Percentiles rank a stretch among this genome's conserved stretches.
Conservation (phyloP, 2,888 invertebrate genomes). For the Acanthosoma haemorrhoidale region DNA sequence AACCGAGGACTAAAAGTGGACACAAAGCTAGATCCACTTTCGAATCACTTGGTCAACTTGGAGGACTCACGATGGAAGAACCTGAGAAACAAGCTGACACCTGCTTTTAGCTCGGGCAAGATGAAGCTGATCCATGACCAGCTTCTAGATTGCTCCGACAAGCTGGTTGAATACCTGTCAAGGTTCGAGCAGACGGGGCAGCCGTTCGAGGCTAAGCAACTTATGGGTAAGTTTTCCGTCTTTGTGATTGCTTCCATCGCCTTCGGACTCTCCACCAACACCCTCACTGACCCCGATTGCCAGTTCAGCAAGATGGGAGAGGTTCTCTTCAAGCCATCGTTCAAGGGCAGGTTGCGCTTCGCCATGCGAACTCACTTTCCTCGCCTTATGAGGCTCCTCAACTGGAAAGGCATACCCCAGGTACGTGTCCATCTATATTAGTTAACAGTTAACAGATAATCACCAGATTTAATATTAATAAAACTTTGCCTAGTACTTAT, state of each 20-base stretch:
- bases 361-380: background rate
- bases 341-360: constrained; percentile 41
- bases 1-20: constrained; percentile 48
- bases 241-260: constrained; percentile 52
- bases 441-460: too few relatives aligned
- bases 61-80: constrained; percentile 53
- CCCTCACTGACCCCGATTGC: constrained; percentile 46
- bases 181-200: constrained; percentile 4
- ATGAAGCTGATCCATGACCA: constrained; percentile 52
- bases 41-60: constrained; percentile 47
- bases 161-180: constrained; percentile 27
- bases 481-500: too few relatives aligned
- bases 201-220: constrained; percentile 34
- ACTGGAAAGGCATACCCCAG: constrained; percentile 25
- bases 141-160: constrained; percentile 47
- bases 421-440: background rate
- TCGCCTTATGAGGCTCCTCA: constrained; percentile 1
- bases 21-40: constrained; percentile 45
- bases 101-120: constrained; percentile 55
- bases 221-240: constrained; percentile 48
- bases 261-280: constrained; percentile 50
- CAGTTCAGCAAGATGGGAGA: constrained; percentile 46
- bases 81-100: constrained; percentile 51
- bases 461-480: too few relatives aligned
- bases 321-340: constrained; percentile 45